Conservation (phyloP, 1,140 invertebrate genomes). For the Whitmania pigra region DNA sequence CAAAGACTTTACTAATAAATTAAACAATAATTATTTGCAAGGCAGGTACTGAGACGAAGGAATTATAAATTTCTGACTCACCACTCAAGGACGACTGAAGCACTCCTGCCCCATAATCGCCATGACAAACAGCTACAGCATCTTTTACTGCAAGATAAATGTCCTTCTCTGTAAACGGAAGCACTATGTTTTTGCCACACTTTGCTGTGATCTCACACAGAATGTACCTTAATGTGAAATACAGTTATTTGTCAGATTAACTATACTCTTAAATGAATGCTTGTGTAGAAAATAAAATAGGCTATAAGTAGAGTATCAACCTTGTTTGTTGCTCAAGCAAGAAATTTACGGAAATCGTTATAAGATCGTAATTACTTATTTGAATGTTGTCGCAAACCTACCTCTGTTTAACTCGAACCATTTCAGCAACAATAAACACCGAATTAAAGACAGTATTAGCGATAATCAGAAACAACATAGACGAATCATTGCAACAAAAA, state of each 20-base stretch:
- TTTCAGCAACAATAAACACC: neutral
- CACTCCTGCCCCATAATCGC: slow-evolving; percentile 7
- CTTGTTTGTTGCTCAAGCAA: too few relatives aligned
- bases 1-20: neutral
- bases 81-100: slow-evolving; percentile 3
- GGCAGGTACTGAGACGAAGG: neutral
- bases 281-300: neutral
- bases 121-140: neutral
- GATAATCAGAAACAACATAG: too few relatives aligned
- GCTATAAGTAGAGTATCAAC: too few relatives aligned
- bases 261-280: neutral
- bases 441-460: too few relatives aligned
- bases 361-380: too few relatives aligned
- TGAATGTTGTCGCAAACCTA: neutral
- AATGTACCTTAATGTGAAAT: slow-evolving; percentile 9
- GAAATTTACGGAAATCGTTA: too few relatives aligned
- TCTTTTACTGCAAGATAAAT: neutral
- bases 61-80: neutral
- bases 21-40: neutral
- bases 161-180: slow-evolving; percentile 3
- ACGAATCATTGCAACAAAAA: too few relatives aligned
- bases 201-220: slow-evolving; percentile 1
- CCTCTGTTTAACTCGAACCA: slow-evolving; percentile 5
- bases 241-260: neutral
- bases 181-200: neutral